Evolutionary conservation across 1,140 invertebrate species (phyloP), one percentile per base, ranked within the genome.

Genomic region (Tetragonula clypearis): DNA sequence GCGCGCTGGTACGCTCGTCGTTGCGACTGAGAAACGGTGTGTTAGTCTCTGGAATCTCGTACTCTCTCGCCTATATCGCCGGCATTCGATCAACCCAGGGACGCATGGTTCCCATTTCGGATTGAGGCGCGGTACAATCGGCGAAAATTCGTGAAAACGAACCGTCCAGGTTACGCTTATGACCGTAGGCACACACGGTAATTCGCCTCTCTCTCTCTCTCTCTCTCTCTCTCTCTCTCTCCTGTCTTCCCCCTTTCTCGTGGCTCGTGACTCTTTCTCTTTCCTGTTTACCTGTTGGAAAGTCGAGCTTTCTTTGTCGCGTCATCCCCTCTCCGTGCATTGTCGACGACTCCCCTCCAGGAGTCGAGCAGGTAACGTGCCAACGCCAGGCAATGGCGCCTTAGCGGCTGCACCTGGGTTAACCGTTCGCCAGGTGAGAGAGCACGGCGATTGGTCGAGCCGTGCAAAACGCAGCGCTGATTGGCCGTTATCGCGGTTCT

Each of bases 331-430:
- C 62, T 49, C 77, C 23, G 9, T 66, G 41, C n/a, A 49, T 69
- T 53, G 26, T 69, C 35, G 62, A 26, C 49, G 30, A 21, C 62
- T 68, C 79, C 65, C 35, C 56, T 85, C 74, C 72, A 62, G 17
- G 68, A 74, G 41, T 17, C 55, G 56, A 87, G 82, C 92, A 92
- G 91, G 91, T 93, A 92, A 91, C 88, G 90, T 92, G 88, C 92
- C 88, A 90, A 86, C 91, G 90, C 86, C 88, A 91, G 90, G 90
- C 91, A 92, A 92, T 91, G 92, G 91, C 92, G 91, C 91, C 91
- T 92, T 85, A 82, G 80, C 87, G 82, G 85, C 86, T 89, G 86
- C 91, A 92, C 91, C 91, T 93, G 91, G 90, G 82, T 72, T 86
- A 90, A 88, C 87, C 82, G 87, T 91, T 91, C 88, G 78, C 88